phyloP scores from a whole-genome alignment of 2,888 invertebrate species.

The Trissolcus brochymenae region DNA sequence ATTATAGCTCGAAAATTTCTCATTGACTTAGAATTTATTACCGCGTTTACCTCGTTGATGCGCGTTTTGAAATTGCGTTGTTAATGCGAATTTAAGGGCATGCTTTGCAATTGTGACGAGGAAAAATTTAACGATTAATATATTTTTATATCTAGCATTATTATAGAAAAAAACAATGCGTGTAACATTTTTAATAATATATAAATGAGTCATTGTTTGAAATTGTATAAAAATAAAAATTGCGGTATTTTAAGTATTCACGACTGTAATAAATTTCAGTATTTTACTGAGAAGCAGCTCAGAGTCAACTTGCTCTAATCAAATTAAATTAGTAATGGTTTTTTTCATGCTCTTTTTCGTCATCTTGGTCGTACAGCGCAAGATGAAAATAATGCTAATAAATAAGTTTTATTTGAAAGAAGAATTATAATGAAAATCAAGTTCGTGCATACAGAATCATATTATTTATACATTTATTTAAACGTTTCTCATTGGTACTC shows the following conservation, averaged over 20 bases:
- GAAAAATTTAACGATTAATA: conserved; percentile 50
- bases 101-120: conserved; percentile 55
- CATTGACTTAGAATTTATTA: conserved; percentile 41
- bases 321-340: conserved; percentile 43
- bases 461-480: conserved; percentile 32
- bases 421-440: conserved; percentile 16
- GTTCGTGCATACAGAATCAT: conserved; percentile 21
- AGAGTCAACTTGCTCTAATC: conserved; percentile 54
- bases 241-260: conserved; percentile 46
- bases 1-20: conserved; percentile 27
- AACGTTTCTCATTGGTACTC: background rate
- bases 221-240: conserved; percentile 46
- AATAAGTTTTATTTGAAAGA: conserved; percentile 17
- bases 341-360: conserved; percentile 12
- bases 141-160: conserved; percentile 54
- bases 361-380: conserved; percentile 49
- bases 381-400: conserved; percentile 55
- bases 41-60: conserved; percentile 49
- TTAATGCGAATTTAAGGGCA: conserved; percentile 47
- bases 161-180: conserved; percentile 30
- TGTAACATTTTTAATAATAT: conserved; percentile 45
- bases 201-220: conserved; percentile 43
- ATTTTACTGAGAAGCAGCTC: conserved; percentile 54
- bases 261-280: conserved; percentile 54
- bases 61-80: conserved; percentile 26